Evolutionary conservation across 2,888 invertebrate species (phyloP).

Genomic region (Aphrophora alni): DNA sequence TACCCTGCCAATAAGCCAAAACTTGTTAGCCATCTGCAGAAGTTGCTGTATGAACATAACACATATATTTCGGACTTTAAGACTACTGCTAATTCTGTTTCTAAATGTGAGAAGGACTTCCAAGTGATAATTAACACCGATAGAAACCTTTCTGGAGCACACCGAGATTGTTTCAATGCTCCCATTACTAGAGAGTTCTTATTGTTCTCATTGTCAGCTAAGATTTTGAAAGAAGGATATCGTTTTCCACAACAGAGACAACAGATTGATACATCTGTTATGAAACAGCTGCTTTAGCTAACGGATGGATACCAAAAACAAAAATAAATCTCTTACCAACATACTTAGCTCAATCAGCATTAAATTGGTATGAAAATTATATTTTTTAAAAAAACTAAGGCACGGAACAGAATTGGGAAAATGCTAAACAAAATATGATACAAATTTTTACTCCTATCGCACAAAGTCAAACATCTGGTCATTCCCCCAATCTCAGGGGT

Average conservation of each 20-base stretch:
- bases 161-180: constrained; percentile 31
- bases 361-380: too few relatives aligned
- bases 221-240: constrained; percentile 38
- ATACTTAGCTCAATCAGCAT: too few relatives aligned
- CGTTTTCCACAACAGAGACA: constrained; percentile 43
- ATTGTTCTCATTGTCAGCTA: too few relatives aligned
- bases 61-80: constrained; percentile 36
- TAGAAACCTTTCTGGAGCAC: constrained; percentile 23
- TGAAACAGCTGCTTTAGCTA: too few relatives aligned
- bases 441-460: too few relatives aligned
- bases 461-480: too few relatives aligned
- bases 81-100: constrained; percentile 34
- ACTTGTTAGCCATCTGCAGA: constrained; percentile 32
- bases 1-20: background rate
- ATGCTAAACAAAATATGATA: too few relatives aligned
- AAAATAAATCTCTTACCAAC: too few relatives aligned
- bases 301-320: too few relatives aligned
- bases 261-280: constrained; percentile 31
- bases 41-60: constrained; percentile 34
- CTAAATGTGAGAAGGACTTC: constrained; percentile 27
- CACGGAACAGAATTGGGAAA: too few relatives aligned
- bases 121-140: constrained; percentile 20
- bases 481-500: too few relatives aligned
- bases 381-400: too few relatives aligned
- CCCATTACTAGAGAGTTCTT: background rate